These are phyloP conservation scores for Coranthus polyacanthus DNA, from an alignment of 2,797 vertebrate species.

Conservation along the genomic window DNA sequence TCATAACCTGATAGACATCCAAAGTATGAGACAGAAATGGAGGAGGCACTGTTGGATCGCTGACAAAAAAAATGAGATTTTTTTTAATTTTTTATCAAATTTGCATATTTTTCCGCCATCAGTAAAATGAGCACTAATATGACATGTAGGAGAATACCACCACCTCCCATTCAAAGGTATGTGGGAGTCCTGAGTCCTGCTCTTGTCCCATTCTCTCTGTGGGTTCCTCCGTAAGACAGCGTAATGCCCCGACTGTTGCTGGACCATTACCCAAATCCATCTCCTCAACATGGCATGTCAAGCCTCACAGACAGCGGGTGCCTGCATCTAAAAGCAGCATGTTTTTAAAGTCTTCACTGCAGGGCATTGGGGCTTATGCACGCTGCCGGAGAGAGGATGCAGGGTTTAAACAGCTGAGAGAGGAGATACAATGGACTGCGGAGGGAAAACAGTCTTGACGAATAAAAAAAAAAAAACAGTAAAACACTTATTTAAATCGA, in stretches of 20 bases:
- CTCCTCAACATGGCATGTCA: constrained; percentile 46
- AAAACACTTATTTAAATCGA: not conserved
- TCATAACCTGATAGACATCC: too few relatives aligned
- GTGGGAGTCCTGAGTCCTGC: constrained; percentile 34
- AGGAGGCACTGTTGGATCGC: too few relatives aligned
- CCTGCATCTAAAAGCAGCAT: constrained; percentile 58
- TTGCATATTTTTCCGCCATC: constrained; percentile 16
- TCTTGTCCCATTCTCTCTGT: constrained; percentile 31
- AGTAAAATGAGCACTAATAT: constrained; percentile 13
- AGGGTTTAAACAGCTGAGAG: too few relatives aligned
- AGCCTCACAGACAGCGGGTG: constrained; percentile 52
- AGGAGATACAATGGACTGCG: not conserved
- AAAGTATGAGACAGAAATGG: too few relatives aligned
- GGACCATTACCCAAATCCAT: constrained; percentile 76
- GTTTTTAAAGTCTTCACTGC: constrained; percentile 58
- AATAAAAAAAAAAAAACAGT: too few relatives aligned
- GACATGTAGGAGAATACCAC: constrained; percentile 1
- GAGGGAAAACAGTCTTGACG: too few relatives aligned
- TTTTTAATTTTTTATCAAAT: too few relatives aligned
- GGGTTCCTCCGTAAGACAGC: constrained; percentile 41
- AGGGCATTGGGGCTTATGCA: constrained; percentile 37
- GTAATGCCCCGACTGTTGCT: constrained; percentile 58
- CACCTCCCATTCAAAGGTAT: constrained; percentile 28
- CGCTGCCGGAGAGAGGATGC: not conserved
- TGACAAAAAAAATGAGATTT: too few relatives aligned